Evolutionary conservation across 2,888 invertebrate species (phyloP).

Genomic region (Spatulosminthurus flaviceps): DNA sequence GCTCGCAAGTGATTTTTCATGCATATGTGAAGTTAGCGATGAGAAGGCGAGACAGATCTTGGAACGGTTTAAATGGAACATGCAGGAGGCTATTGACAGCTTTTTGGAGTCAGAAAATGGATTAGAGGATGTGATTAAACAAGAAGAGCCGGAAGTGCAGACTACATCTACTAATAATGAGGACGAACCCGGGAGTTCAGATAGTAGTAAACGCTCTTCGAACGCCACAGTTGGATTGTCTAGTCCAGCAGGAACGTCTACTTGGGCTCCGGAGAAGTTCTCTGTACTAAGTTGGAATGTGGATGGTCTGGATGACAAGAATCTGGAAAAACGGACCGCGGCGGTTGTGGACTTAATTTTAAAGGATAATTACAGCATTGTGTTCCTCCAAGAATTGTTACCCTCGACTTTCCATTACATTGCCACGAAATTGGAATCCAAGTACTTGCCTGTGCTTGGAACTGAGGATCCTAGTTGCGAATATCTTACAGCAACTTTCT

Average conservation of each 20-base stretch:
- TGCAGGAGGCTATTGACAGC: slow-evolving; percentile 60
- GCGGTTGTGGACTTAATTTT: slow-evolving; percentile 68
- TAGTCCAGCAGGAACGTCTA: slow-evolving; percentile 13
- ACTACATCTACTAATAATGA: background rate
- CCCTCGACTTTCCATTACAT: slow-evolving; percentile 67
- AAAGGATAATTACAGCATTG: slow-evolving; percentile 69
- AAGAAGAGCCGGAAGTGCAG: slow-evolving; percentile 1
- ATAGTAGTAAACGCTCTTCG: too few relatives aligned
- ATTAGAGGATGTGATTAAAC: slow-evolving; percentile 35
- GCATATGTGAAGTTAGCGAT: slow-evolving; percentile 56
- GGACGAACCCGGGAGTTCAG: background rate
- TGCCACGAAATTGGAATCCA: slow-evolving; percentile 66
- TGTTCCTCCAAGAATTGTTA: slow-evolving; percentile 72
- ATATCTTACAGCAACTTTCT: slow-evolving; percentile 68
- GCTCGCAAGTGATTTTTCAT: slow-evolving; percentile 52
- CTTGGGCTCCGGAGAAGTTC: slow-evolving; percentile 66
- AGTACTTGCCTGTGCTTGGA: slow-evolving; percentile 67
- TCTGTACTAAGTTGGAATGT: slow-evolving; percentile 72
- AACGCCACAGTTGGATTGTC: background rate
- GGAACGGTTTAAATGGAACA: slow-evolving; percentile 58
- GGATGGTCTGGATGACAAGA: slow-evolving; percentile 70
- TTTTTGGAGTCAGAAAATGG: slow-evolving; percentile 49
- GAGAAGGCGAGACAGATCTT: slow-evolving; percentile 52
- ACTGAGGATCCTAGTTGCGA: slow-evolving; percentile 64
- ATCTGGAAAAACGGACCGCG: slow-evolving; percentile 68